Evolutionary conservation across 2,797 vertebrate genomes (phyloP).

Genomic region (Tragopan temminckii): DNA sequence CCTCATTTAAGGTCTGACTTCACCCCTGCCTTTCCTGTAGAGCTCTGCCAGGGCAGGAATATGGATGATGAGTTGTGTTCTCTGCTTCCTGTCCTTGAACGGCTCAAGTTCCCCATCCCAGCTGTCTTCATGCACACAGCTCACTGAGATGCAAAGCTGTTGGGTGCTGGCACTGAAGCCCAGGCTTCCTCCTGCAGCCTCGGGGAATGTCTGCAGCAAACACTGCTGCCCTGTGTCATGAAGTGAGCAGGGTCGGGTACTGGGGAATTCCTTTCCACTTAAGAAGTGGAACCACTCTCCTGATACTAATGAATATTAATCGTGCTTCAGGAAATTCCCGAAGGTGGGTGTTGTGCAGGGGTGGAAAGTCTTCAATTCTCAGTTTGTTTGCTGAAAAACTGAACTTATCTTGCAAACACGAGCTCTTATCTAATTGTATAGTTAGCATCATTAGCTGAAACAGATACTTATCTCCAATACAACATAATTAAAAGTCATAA

Average conservation of each 20-base stretch:
- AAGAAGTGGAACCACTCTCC: neutral
- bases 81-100: neutral
- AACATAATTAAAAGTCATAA: neutral
- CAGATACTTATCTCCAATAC: neutral
- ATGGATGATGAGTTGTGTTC: neutral
- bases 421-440: fast-evolving
- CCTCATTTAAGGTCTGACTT: neutral
- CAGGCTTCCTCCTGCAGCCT: neutral
- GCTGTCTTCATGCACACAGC: neutral
- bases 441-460: neutral
- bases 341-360: neutral
- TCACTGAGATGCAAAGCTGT: neutral
- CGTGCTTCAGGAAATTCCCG: fast-evolving
- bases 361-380: neutral
- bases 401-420: fast-evolving
- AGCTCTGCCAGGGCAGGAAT: fast-evolving
- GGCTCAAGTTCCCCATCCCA: fast-evolving
- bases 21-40: neutral
- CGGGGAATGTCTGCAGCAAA: neutral
- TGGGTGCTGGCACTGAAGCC: no score
- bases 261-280: neutral
- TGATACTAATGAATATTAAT: neutral
- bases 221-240: neutral
- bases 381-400: neutral
- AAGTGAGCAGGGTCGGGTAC: neutral